Evolutionary conservation across 2,888 invertebrate species (phyloP), one percentile per base, ranked within the genome.

Genomic region (Acleris emargana): DNA sequence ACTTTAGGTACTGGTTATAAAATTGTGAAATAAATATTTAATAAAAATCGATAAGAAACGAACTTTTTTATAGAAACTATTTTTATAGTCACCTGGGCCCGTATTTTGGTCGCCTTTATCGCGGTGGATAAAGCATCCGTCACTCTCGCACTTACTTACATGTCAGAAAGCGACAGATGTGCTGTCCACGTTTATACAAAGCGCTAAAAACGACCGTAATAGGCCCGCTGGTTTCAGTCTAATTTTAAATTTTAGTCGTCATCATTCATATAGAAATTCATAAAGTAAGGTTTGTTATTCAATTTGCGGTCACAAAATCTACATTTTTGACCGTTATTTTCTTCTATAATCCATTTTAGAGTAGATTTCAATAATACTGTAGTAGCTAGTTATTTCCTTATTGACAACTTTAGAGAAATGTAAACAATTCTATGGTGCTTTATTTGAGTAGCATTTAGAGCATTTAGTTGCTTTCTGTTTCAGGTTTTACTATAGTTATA

Each of bases 391-490:
- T 17, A 17, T 5, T 54, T 42, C 20, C 42, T 7, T 22, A 20
- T 16, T 13, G 32, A 42, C 50, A 53, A 38, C 20, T 50, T 59
- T 50, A 43, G 49, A 59, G 28, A 28, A 49, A 38, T 38, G 42
- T 38, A 47, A 55, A 16, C 43, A 60, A 60, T 20, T 43, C 6
- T 76, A 77, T 81, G 89, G 91, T 89, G 91, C 89, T 88, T 80
- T 68, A 77, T 78, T 81, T 76, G 76, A 73, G 76, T 87, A 85
- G 90, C 90, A 91, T 91, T 90, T 88, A 87, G 85, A 84, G 90
- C 90, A 91, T 91, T 91, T 91, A 89, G 85, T 78, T 79, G 82
- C 80, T 76, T 82, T 71, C 70, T 70, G 73, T 73, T 81, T 76
- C 38, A 3, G 6, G 16, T 53, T 54, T 59, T 62, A 57, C 28